These are phyloP conservation scores for Pyrrhia umbra DNA, from an alignment of 2,888 invertebrate species.

Conservation along the genomic window DNA sequence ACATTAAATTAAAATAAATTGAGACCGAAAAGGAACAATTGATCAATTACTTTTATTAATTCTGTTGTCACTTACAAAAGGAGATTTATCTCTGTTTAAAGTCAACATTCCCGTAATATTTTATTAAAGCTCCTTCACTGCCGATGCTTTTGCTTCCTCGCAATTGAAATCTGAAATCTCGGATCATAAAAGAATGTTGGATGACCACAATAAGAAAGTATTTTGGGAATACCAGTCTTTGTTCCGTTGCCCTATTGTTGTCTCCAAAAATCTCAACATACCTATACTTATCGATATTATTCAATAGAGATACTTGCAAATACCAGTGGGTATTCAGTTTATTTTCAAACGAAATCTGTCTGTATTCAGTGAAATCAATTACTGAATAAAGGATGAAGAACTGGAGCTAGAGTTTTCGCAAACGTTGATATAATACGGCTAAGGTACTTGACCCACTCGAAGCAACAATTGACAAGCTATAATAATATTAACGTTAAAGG, in stretches of 20 bases:
- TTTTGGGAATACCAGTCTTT: conserved; percentile 47
- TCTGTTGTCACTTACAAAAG: not conserved
- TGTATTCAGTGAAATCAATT: conserved; percentile 46
- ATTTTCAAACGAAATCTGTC: conserved; percentile 43
- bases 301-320: conserved; percentile 41
- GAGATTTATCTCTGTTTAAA: not conserved
- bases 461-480: not conserved
- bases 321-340: conserved; percentile 36
- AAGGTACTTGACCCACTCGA: not conserved
- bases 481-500: not conserved
- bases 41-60: conserved; percentile 9
- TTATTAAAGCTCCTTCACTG: not conserved
- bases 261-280: conserved; percentile 32
- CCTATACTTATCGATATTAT: conserved; percentile 32
- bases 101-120: not conserved
- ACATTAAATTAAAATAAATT: conserved; percentile 4
- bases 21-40: not conserved
- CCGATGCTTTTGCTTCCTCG: not conserved
- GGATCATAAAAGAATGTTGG: conserved; percentile 31
- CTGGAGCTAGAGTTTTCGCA: conserved; percentile 22
- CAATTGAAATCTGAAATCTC: conserved; percentile 27
- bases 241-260: conserved; percentile 51
- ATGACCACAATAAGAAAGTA: conserved; percentile 58
- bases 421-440: not conserved
- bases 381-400: conserved; percentile 19